These are phyloP conservation scores for Gopherus flavomarginatus DNA, from an alignment of 2,113 vertebrate genomes.

Conservation along the genomic window DNA sequence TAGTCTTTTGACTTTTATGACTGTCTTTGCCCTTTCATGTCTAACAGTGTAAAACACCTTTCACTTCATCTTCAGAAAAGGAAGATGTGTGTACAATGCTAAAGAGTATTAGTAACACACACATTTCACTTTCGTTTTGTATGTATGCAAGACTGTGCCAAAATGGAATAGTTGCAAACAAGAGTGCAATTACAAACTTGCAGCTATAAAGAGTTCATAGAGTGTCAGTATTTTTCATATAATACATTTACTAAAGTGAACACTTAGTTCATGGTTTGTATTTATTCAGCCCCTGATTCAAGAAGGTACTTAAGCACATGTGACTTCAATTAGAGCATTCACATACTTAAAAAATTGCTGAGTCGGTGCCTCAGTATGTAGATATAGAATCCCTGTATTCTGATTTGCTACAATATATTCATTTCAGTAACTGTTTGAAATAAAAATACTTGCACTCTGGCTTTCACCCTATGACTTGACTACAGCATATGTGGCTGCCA, in stretches of 20 bases:
- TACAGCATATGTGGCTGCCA: neutral
- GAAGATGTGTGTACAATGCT: neutral
- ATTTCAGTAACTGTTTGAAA: neutral
- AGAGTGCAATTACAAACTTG: neutral
- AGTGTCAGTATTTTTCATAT: neutral
- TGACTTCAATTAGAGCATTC: neutral
- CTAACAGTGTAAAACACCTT: neutral
- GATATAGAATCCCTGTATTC: neutral
- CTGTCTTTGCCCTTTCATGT: neutral
- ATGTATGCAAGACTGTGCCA: neutral
- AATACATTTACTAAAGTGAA: neutral
- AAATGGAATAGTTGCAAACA: neutral
- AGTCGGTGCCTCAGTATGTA: neutral
- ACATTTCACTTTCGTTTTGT: neutral
- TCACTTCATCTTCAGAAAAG: neutral
- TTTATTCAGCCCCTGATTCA: neutral
- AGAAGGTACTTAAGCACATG: neutral
- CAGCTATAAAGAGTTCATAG: neutral
- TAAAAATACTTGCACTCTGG: neutral
- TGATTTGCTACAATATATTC: neutral
- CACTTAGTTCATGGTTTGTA: neutral
- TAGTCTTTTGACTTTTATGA: neutral
- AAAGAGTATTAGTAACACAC: neutral
- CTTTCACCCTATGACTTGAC: neutral
- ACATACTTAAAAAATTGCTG: neutral